Base-by-base conservation (phyloP, 2,113 vertebrate species). In the Scomber colias region DNA sequence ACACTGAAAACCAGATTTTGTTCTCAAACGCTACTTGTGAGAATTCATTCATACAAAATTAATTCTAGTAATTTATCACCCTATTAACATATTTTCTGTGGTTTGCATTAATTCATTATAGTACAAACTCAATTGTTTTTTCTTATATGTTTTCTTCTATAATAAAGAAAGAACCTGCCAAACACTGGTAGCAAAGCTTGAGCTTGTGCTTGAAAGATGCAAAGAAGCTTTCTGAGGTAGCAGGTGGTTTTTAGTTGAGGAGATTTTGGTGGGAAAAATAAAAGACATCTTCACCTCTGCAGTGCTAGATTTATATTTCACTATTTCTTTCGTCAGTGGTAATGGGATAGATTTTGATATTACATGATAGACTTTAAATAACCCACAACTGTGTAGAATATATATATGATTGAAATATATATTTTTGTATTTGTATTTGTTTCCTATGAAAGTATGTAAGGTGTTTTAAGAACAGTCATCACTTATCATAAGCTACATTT, bases 191-290 rank as follows among this genome's bases (percentile, higher is more conserved):
- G 67, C 19, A 54, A 80, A 69, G 82, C 14, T 66, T 55, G 70
- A 69, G 82, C 14, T 66, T 55, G 70, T 45, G 15, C 68, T 40
- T 73, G 50, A 56, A 46, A 77, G 61, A 80, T 21, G 59, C 45
- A 71, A 79, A 70, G 14, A 72, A 57, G 49, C 61, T 71, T 45
- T 72, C 57, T 83, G 93, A 94, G 93, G 93, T 93, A 92, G 89
- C 85, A 89, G 78, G 74, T 0, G 68, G n/a, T 84, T 85, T 82
- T 74, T 73, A 68, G 60, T 45, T 80, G 76, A 88, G 70, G 73
- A 80, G 49, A 79, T 84, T 83, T 83, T 31, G 79, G 69, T 10
- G 44, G 9, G 11, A 55, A 24, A n/a, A 16, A 46, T 31, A 51
- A 55, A 55, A 61, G 3, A 66, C n/a, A 10, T 46, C 54, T 69